Evolutionary conservation across 53 echinoderm and acorn worm genomes (phyloP).

Genomic region (Arbacia lixula): DNA sequence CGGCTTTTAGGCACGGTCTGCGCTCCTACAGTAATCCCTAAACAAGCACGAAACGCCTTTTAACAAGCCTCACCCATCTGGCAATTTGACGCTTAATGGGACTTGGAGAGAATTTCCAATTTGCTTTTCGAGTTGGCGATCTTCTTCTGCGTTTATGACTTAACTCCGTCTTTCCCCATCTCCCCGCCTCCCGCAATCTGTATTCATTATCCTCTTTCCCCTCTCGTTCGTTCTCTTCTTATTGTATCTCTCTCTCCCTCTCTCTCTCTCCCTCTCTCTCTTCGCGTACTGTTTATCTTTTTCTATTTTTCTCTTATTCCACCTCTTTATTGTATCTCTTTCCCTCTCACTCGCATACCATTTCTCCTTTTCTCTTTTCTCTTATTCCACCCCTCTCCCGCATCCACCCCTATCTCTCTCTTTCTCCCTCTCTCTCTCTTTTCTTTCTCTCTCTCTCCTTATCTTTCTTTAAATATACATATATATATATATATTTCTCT

Average conservation of each 20-base stretch:
- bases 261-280: background rate
- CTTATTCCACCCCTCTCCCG: background rate
- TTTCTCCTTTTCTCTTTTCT: background rate
- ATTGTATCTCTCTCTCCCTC: background rate
- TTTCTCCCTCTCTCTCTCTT: background rate
- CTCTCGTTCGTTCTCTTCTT: background rate
- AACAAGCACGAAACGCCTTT: slow-evolving; percentile 46
- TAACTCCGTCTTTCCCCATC: too few species aligned
- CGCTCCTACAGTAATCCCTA: slow-evolving; percentile 10
- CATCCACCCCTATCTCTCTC: background rate
- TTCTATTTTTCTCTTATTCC: background rate
- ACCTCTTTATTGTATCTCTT: background rate
- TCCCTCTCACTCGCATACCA: background rate
- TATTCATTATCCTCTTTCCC: background rate
- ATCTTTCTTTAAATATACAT: too few species aligned
- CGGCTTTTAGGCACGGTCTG: slow-evolving; percentile 35
- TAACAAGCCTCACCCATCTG: slow-evolving; percentile 4
- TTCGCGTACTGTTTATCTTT: background rate
- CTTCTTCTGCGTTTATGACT: too few species aligned
- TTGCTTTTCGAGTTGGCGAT: too few species aligned
- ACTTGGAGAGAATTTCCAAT: too few species aligned
- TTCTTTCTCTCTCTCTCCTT: too few species aligned
- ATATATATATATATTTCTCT: too few species aligned
- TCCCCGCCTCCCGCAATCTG: too few species aligned
- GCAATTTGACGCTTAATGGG: slow-evolving; percentile 31